A percentile compares a stretch with the other conserved stretches of the same genome.
These are phyloP conservation scores for Hypomecis atomaria DNA, from an alignment of 2,888 invertebrate genomes.

Conservation along the genomic window DNA sequence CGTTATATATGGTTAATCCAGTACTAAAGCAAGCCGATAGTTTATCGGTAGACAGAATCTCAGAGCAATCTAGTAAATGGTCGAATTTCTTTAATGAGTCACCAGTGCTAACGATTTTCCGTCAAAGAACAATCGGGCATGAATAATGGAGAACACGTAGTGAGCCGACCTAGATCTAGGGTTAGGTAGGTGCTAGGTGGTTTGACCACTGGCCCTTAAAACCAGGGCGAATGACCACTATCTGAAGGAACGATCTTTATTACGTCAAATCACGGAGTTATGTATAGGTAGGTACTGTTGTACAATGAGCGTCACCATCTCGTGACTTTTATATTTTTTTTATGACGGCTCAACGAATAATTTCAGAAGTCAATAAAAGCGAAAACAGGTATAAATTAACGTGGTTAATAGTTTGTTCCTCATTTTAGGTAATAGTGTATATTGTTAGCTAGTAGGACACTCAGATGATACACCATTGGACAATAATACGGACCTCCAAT, in stretches of 20 bases:
- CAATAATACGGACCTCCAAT: no score
- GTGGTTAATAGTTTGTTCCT: no score
- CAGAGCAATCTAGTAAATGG: slow-evolving; percentile 43
- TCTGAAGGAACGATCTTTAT: slow-evolving; percentile 55
- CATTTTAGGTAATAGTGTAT: no score
- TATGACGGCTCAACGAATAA: no score
- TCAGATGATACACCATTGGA: no score
- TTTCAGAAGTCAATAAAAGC: no score
- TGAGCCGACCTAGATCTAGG: slow-evolving; percentile 68
- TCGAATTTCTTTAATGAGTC: slow-evolving; percentile 80
- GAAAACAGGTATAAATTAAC: no score
- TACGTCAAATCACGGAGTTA: slow-evolving; percentile 60
- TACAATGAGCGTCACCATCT: neutral
- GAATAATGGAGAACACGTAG: slow-evolving; percentile 75
- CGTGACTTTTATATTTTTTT: no score
- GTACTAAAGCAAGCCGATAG: slow-evolving; percentile 11
- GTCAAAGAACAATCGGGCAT: slow-evolving; percentile 74
- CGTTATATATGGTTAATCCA: no score
- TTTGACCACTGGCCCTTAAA: slow-evolving; percentile 45
- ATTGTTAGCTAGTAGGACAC: no score
- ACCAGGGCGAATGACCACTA: slow-evolving; percentile 43
- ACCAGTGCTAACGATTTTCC: slow-evolving; percentile 75
- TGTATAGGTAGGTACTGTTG: slow-evolving; percentile 35
- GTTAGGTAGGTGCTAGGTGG: slow-evolving; percentile 13
- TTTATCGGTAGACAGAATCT: slow-evolving; percentile 39